phyloP scores from a whole-genome alignment of 1,140 invertebrate genomes.

The Metaphire vulgaris region DNA sequence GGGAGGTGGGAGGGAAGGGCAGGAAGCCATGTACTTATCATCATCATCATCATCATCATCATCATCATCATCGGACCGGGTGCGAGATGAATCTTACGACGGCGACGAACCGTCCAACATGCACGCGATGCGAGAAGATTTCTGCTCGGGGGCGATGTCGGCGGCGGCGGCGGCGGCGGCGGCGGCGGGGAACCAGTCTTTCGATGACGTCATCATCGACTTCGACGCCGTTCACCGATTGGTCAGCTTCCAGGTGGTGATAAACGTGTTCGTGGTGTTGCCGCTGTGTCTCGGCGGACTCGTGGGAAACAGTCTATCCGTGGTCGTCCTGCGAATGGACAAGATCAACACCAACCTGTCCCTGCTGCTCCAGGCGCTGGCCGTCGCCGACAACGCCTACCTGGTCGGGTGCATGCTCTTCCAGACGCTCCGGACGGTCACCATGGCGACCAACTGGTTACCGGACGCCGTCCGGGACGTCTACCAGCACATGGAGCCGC shows the following conservation, averaged over 20 bases:
- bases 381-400: conserved; percentile 15
- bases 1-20: too few relatives aligned
- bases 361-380: conserved; percentile 10
- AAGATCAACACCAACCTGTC: conserved; percentile 9
- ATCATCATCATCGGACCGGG: too few relatives aligned
- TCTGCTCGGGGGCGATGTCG: too few relatives aligned
- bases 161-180: too few relatives aligned
- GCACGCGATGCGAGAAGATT: too few relatives aligned
- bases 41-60: too few relatives aligned
- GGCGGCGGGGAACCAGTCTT: too few relatives aligned
- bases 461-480: background rate
- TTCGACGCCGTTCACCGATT: background rate
- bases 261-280: background rate
- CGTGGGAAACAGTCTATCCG: background rate
- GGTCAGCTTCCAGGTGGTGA: background rate
- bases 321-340: conserved; percentile 3
- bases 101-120: too few relatives aligned
- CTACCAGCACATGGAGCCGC: conserved; percentile 20
- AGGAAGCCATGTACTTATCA: too few relatives aligned
- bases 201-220: too few relatives aligned
- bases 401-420: conserved; percentile 10
- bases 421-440: conserved; percentile 18
- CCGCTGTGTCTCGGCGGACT: background rate
- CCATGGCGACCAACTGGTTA: conserved; percentile 5
- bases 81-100: too few relatives aligned